Evolutionary conservation across 2,888 invertebrate species (phyloP), one percentile per base, ranked within the genome.

Genomic region (Trichacis sp.): DNA sequence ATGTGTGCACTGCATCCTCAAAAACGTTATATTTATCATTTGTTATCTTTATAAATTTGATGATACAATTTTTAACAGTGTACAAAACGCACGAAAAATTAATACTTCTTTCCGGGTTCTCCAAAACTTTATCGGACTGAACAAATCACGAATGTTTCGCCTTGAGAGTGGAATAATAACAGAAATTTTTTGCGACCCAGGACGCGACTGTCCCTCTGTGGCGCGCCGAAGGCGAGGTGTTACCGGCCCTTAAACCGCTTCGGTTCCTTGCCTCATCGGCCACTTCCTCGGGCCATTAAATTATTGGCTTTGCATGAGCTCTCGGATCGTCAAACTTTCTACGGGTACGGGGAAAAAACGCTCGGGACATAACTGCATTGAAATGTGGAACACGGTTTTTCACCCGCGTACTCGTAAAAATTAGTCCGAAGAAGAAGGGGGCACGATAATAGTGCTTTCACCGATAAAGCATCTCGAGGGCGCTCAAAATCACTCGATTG

Each of bases 201-300:
- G 46, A 6, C 8, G 57, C 53, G 58, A 58, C 54, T 51, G 64
- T 53, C 54, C 48, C 49, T 58, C 36, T 24, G 14, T 33, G 57
- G 49, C 63, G 24, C 38, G 60, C 60, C 64, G 51, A 49, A 24
- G 61, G 61, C 59, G 40, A 50, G 50, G 62, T 56, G 58, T 64
- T 68, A 52, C 64, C 54, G 55, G 51, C 55, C 56, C 20, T 53
- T 43, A 52, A 64, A 64, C 60, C 56, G 56, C 60, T 52, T 45
- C 54, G 45, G 56, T 60, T 43, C 52, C 14, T 29, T 11, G n/a
- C 29, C 55, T 46, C 30, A n/a, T 53, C 19, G 52, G 43, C 53
- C 45, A 24, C 56, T 60, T 60, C 48, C 50, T 60, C 45, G 52
- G 45, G 50, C 52, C 56, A 40, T 45, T 43, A 48, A 9, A 19